A percentile compares a stretch with the other conserved stretches of the same genome.
Conservation (phyloP, 2,797 vertebrate genomes). For the Fundulus diaphanus region DNA sequence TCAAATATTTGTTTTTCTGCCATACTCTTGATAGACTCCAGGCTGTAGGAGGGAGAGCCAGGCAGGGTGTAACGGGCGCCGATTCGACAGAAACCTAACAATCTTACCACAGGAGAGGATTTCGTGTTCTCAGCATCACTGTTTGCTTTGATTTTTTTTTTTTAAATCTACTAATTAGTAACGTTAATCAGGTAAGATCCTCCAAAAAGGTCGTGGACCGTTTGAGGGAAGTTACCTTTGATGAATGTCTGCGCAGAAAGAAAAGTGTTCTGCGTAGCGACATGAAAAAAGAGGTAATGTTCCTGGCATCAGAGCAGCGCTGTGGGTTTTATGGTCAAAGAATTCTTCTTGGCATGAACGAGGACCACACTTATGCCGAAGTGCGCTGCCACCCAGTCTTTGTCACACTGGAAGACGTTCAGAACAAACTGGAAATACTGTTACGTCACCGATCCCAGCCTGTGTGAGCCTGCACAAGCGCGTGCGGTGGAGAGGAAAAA, state of each 20-base stretch:
- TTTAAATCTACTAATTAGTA: constrained; percentile 29
- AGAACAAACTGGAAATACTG: constrained; percentile 84
- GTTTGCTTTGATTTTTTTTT: constrained; percentile 10
- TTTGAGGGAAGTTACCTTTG: constrained; percentile 58
- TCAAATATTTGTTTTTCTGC: constrained; percentile 84
- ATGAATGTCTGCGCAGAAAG: constrained; percentile 68
- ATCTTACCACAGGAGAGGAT: constrained; percentile 28
- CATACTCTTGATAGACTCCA: constrained; percentile 77
- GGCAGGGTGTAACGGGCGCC: constrained; percentile 52
- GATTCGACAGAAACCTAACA: constrained; percentile 53
- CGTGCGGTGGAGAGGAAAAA: constrained; percentile 41
- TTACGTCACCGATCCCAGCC: constrained; percentile 76
- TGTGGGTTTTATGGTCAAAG: constrained; percentile 79
- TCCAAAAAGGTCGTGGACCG: constrained; percentile 24
- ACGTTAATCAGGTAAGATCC: constrained; percentile 24
- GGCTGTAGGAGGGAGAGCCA: constrained; percentile 65
- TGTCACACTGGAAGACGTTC: constrained; percentile 80
- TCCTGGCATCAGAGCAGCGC: constrained; percentile 76
- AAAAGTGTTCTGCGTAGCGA: constrained; percentile 69
- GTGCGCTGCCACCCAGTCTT: constrained; percentile 80
- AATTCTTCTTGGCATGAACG: constrained; percentile 78
- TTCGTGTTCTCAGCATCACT: constrained; percentile 7
- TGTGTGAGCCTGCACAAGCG: constrained; percentile 39
- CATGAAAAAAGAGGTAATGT: constrained; percentile 81
- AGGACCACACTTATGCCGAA: constrained; percentile 80